Conservation (phyloP, 2,888 invertebrate species). For the Platycheirus albimanus region DNA sequence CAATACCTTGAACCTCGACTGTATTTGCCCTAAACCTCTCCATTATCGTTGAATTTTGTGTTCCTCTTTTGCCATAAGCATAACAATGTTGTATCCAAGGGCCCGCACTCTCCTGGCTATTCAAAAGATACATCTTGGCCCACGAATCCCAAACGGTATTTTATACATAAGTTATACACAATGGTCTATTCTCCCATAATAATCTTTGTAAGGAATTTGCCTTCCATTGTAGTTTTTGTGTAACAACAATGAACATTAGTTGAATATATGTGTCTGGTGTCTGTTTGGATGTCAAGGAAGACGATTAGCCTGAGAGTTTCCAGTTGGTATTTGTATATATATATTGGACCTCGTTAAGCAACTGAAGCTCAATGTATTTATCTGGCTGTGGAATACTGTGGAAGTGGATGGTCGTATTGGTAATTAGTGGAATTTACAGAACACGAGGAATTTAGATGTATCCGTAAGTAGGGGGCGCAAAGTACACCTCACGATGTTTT, state of each 20-base stretch:
- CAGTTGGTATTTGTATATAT: not conserved
- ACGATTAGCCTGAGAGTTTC: not conserved
- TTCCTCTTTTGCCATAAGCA: not conserved
- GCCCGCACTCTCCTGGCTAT: not conserved
- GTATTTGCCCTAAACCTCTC: constrained; percentile 19
- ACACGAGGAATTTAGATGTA: constrained; percentile 29
- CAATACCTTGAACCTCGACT: constrained; percentile 14
- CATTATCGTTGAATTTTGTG: constrained; percentile 4
- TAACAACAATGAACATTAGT: constrained; percentile 31
- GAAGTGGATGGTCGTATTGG: constrained; percentile 25
- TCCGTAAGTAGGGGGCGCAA: constrained; percentile 23
- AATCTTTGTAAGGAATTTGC: constrained; percentile 11
- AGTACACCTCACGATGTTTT: constrained; percentile 41
- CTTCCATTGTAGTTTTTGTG: not conserved
- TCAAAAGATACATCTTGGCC: constrained; percentile 13
- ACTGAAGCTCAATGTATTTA: not conserved
- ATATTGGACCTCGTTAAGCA: not conserved
- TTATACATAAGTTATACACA: not conserved
- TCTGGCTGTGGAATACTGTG: too few relatives aligned
- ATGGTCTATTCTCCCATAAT: not conserved
- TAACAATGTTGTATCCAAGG: not conserved
- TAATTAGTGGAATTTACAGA: constrained; percentile 46
- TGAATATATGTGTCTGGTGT: constrained; percentile 15
- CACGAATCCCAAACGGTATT: constrained; percentile 6
- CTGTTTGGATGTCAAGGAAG: constrained; percentile 11